Base-by-base conservation (phyloP, 2,113 vertebrate genomes). In the Tor tambroides region DNA sequence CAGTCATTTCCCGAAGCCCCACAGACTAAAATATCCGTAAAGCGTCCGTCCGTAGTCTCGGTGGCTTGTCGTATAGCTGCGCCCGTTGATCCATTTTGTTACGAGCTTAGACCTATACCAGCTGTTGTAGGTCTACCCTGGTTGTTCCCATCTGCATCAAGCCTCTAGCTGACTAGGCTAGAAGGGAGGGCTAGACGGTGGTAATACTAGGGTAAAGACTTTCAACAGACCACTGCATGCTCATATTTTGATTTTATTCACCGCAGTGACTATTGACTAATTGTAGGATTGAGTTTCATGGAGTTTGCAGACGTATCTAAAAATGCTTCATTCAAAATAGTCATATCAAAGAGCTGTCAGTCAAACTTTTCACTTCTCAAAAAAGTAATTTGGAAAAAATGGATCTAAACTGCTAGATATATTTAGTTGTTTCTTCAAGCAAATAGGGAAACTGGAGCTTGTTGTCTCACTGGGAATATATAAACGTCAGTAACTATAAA, bases 111-210 rank as follows among this genome's bases (percentile, higher is more conserved):
- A 69, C 72, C 51, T 49, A 4, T 15, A 74, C 80, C 84, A 86
- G 84, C 46, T 86, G 79, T 78, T 88, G 61, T 49, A 49, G 72
- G 84, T 83, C 72, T 83, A 43, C 23, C 76, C 74, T 77, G 35
- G 43, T 63, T 74, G 19, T 11, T 67, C 46, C 83, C 69, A 85
- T 87, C 54, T 88, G 78, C 46, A 67, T 74, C 28, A 46, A 43
- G 63, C 46, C 38, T 79, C 23, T 80, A 41, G 51, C 26, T 74
- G 51, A 67, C 41, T n/a, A 67, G 41, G 54, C 84, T 46, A n/a
- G 59, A 67, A 2, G 56, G 46, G 59, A 78, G 76, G 61, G 67
- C 56, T 86, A 74, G 69, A 12, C 11, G 21, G 30, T 6, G 28
- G 32, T 85, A 76, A 67, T 61, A 69, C 69, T 28, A 81, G 15